Percentiles rank a stretch among this genome's conserved stretches.
phyloP scores from a whole-genome alignment of 2,888 invertebrate species.

The Anthoptus insignis region DNA sequence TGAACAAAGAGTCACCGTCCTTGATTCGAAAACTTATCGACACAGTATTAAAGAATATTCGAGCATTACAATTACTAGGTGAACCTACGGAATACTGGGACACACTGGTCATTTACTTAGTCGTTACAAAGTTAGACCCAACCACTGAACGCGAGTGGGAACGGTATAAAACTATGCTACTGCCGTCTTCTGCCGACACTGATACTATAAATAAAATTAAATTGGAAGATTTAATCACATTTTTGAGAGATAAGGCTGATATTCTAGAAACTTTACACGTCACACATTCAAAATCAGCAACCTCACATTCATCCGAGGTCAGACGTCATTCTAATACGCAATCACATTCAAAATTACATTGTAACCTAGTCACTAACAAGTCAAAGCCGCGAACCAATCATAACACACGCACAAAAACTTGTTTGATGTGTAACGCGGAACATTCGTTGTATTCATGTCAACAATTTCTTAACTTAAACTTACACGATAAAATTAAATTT shows the following conservation, averaged over 20 bases:
- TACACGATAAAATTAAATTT: slow-evolving; percentile 1
- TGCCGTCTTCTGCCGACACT: neutral
- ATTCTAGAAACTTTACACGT: neutral
- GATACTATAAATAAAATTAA: neutral
- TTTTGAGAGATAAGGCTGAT: neutral
- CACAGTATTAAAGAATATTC: slow-evolving; percentile 44
- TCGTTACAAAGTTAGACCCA: neutral
- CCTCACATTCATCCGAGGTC: neutral
- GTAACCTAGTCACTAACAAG: neutral
- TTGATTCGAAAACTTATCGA: slow-evolving; percentile 35
- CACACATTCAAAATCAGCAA: neutral
- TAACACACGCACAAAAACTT: slow-evolving; percentile 1
- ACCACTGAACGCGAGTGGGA: neutral
- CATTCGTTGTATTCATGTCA: neutral
- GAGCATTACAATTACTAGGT: slow-evolving; percentile 39
- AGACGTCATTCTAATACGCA: neutral
- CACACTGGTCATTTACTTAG: neutral
- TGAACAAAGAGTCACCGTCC: slow-evolving; percentile 8
- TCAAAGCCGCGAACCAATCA: neutral
- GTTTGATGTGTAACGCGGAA: neutral
- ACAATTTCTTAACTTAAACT: neutral
- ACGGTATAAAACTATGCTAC: neutral
- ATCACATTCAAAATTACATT: neutral
- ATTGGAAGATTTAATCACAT: neutral
- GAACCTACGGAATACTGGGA: neutral